These are phyloP conservation scores for Neomorphus geoffroyi DNA, from an alignment of 2,797 vertebrate species.

Conservation along the genomic window DNA sequence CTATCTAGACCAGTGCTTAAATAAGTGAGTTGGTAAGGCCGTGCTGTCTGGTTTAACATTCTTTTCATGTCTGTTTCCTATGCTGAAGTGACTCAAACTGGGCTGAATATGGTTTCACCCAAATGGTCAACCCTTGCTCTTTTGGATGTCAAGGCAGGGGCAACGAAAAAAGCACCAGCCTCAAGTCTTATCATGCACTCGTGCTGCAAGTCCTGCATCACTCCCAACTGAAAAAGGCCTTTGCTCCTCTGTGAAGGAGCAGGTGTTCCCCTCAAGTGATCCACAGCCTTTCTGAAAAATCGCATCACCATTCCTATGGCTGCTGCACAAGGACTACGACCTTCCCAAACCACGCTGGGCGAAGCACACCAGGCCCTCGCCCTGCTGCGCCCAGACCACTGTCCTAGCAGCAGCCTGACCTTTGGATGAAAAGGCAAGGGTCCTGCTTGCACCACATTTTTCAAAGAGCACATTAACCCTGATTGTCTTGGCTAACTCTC, in stretches of 20 bases:
- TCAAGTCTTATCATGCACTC: not conserved
- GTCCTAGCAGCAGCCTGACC: slow-evolving; percentile 1
- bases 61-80: not conserved
- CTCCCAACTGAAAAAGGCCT: not conserved
- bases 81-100: not conserved
- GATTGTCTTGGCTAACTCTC: slow-evolving; percentile 72
- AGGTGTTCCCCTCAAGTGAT: not conserved
- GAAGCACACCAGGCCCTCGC: not conserved
- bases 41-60: not conserved
- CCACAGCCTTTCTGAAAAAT: not conserved
- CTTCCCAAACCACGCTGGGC: not conserved
- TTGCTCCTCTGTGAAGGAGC: not conserved
- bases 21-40: not conserved
- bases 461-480: slow-evolving; percentile 66
- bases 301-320: not conserved
- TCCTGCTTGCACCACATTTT: slow-evolving; percentile 52
- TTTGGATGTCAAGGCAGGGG: not conserved
- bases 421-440: slow-evolving; percentile 8
- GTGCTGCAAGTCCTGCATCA: not conserved
- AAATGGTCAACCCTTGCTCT: not conserved
- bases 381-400: not conserved
- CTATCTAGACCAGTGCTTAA: not conserved
- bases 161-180: not conserved
- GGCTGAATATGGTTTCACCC: not conserved
- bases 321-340: not conserved